Percentiles rank a stretch among this genome's conserved stretches.
These are phyloP conservation scores for Sinosuthora webbiana DNA, from an alignment of 2,113 vertebrate species.

Conservation along the genomic window DNA sequence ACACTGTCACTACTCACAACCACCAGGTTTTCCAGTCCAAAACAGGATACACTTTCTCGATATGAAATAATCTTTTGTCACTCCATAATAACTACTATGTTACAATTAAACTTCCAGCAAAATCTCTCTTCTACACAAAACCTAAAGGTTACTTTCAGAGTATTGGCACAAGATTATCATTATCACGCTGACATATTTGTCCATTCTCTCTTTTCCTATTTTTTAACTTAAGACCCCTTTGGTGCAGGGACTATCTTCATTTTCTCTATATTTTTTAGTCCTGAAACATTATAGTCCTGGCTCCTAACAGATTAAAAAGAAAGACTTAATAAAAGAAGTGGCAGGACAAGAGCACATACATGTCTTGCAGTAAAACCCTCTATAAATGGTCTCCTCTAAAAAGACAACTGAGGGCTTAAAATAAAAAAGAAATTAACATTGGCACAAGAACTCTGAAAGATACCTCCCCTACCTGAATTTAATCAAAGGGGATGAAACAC, in stretches of 20 bases:
- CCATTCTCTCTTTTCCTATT: background rate
- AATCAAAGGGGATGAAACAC: background rate
- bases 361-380: background rate
- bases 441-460: background rate
- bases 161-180: background rate
- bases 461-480: background rate
- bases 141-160: fast-evolving
- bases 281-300: background rate
- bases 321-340: background rate
- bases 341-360: background rate
- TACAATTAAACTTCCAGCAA: background rate
- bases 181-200: background rate
- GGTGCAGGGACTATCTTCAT: background rate
- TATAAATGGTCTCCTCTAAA: background rate
- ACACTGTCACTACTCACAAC: background rate
- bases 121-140: background rate
- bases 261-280: background rate
- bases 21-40: background rate
- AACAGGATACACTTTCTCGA: background rate
- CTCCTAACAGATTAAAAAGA: background rate
- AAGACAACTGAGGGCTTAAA: background rate
- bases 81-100: background rate
- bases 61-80: background rate
- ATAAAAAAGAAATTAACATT: background rate
- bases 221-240: background rate